Percentiles rank a stretch among this genome's conserved stretches.
These are phyloP conservation scores for Philopotamus ludificatus DNA, from an alignment of 1,140 invertebrate genomes.

Conservation along the genomic window DNA sequence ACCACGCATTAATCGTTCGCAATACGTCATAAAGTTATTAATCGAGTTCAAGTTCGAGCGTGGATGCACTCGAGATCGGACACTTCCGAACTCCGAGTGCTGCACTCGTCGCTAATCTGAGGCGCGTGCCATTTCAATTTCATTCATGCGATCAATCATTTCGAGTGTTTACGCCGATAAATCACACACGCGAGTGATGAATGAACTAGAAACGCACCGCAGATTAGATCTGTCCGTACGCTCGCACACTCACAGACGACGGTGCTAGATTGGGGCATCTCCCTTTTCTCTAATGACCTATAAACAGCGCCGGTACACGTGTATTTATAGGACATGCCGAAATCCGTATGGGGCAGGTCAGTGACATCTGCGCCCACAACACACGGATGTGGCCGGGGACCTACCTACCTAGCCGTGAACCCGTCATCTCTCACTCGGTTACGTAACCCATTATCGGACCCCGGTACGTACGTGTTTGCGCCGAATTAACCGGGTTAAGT, in stretches of 20 bases:
- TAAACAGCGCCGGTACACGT: slow-evolving; percentile 6
- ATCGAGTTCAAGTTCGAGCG: too few species aligned
- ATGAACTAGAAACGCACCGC: too few species aligned
- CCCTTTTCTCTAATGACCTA: slow-evolving; percentile 22
- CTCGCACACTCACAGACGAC: slow-evolving; percentile 10
- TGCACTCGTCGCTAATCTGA: too few species aligned
- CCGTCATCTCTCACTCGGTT: too few species aligned
- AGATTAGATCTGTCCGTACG: too few species aligned
- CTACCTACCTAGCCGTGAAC: slow-evolving; percentile 20
- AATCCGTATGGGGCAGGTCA: slow-evolving; percentile 18
- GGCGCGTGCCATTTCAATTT: too few species aligned
- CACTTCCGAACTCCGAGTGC: too few species aligned
- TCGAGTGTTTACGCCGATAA: too few species aligned
- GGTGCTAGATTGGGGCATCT: slow-evolving; percentile 15
- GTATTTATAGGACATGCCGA: slow-evolving; percentile 13
- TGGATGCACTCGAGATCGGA: too few species aligned
- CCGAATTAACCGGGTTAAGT: neutral
- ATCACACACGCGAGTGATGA: neutral
- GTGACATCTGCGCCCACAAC: slow-evolving; percentile 2
- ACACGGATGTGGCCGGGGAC: neutral
- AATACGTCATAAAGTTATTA: too few species aligned
- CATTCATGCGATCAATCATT: too few species aligned
- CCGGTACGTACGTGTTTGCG: neutral
- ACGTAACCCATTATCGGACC: slow-evolving; percentile 7
- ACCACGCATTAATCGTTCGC: too few species aligned